phyloP scores from a whole-genome alignment of 2,888 invertebrate species.

The Dasypogon diadema region DNA sequence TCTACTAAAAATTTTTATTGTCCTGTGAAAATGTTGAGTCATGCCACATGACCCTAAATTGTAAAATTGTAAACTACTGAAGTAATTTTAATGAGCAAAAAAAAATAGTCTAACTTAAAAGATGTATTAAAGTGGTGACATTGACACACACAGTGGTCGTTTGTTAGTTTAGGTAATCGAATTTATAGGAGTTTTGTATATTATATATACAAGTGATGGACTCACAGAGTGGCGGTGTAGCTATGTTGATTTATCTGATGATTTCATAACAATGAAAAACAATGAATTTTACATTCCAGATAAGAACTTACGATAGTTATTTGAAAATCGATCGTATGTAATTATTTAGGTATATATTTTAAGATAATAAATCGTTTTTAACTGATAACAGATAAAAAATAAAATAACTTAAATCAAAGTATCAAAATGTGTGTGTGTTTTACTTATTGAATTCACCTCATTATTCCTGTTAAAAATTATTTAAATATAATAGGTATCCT shows the following conservation, averaged over 20 bases:
- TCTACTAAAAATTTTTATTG: conserved; percentile 23
- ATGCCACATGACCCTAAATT: conserved; percentile 9
- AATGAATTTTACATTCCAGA: conserved; percentile 43
- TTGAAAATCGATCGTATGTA: conserved; percentile 40
- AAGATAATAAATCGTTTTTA: conserved; percentile 43
- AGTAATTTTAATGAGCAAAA: conserved; percentile 26
- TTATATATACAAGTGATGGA: conserved; percentile 44
- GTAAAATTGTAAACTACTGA: conserved; percentile 44
- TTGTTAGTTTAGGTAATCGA: conserved; percentile 51
- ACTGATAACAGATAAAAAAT: conserved; percentile 39
- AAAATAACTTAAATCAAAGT: conserved; percentile 38
- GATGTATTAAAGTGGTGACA: neutral
- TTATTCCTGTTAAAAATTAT: too few species aligned
- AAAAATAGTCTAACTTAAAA: conserved; percentile 12
- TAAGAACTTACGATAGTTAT: conserved; percentile 29
- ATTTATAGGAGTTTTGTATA: conserved; percentile 52
- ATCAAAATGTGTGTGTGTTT: neutral
- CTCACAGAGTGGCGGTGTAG: conserved; percentile 4
- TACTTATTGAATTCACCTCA: too few species aligned
- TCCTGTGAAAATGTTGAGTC: neutral
- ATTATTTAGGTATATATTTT: conserved; percentile 40
- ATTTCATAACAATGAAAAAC: conserved; percentile 15
- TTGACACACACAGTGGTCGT: conserved; percentile 19
- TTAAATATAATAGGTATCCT: too few species aligned
- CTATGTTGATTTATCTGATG: conserved; percentile 16